Base-by-base conservation (phyloP, 2,797 vertebrate species). In the Silurus lanzhouensis region DNA sequence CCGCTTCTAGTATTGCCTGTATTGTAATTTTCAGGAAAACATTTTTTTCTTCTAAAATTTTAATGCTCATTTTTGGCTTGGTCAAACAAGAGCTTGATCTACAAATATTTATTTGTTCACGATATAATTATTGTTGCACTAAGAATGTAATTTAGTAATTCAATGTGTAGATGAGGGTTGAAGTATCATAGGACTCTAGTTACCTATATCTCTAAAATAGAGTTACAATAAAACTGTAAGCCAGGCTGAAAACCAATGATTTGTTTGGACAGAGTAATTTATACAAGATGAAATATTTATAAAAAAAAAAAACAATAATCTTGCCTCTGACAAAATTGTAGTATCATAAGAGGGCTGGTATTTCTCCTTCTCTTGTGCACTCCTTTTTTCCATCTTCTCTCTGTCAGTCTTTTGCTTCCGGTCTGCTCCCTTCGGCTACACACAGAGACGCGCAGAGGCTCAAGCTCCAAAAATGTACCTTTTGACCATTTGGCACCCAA, bases 381-480 rank as follows among this genome's bases (percentile, higher is more conserved):
- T 95, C 92, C 96, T 96, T 89, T 98, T 99, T 86, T 97, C 96
- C 88, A 99, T 98, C 95, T 97, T 99, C 86, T 99, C 98, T 52
- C 95, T 90, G 93, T 99, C 98, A 0, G 97, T 99, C 93, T 99
- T 99, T 92, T 98, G 97, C 89, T 99, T 99, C 87, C 98, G 95
- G 91, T 99, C 98, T 0, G 98, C 98, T 92, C 98, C 98, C 94
- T 99, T 99, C 57, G 97, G 98, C 98, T 99, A 88, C 5, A 89
- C 20, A 71, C 38, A 70, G 20, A 60, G 13, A 55, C 9, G 13
- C 13, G 44, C 58, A 75, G 66, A 31, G 46, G 60, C 68, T 20
- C 20, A 60, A 67, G 4, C 27, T 22, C 27, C n/a, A 82, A 12
- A 86, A 20, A 72, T 68, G 46, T 76, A 57, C 48, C 25, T 22